Base-by-base conservation (phyloP, 2,888 invertebrate species). In the Therioaphis trifolii region DNA sequence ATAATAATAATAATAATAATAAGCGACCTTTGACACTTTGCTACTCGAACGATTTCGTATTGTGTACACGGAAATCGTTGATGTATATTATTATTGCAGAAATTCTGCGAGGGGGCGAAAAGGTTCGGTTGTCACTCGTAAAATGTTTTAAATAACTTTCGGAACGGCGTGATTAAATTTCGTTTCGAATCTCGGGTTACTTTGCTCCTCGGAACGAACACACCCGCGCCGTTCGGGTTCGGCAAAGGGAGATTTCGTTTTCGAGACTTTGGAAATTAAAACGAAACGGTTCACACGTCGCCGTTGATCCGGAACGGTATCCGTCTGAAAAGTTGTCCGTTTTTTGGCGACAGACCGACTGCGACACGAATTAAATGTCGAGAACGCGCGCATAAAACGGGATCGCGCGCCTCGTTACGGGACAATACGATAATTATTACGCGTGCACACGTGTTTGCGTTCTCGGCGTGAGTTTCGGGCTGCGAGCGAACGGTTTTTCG, bases 91-190 rank as follows among this genome's bases (percentile, higher is more conserved):
- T n/a, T n/a, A 35, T 1, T 0, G 35, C 35, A 24, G 21, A 14
- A 66, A 66, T 66, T 77, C 35, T 49, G 9, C 24, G 66, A 2
- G 35, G 52, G 66, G 52, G 66, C 15, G 24, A 49, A 49, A 77
- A 66, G 24, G 35, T 77, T 77, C 49, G 49, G 77, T 77, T 49
- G 77, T 49, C 63, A 66, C 49, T 49, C 35, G n/a, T 77, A 66
- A 77, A 77, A 66, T 77, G 21, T 77, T 77, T 49, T 49, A 77
- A 66, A 77, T 35, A 66, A 49, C 49, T 77, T 52, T 24, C 24
- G 35, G 46, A 77, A 77, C 18, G 21, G 77, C 24, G 49, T 49
- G 61, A 66, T 77, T 77, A 66, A 63, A 24, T 77, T 66, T 77
- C 66, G 21, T 66, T 66, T 49, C 35, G 21, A 21, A 66, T 77